phyloP scores from a whole-genome alignment of 2,113 vertebrate genomes.

The Lasiurus borealis region DNA sequence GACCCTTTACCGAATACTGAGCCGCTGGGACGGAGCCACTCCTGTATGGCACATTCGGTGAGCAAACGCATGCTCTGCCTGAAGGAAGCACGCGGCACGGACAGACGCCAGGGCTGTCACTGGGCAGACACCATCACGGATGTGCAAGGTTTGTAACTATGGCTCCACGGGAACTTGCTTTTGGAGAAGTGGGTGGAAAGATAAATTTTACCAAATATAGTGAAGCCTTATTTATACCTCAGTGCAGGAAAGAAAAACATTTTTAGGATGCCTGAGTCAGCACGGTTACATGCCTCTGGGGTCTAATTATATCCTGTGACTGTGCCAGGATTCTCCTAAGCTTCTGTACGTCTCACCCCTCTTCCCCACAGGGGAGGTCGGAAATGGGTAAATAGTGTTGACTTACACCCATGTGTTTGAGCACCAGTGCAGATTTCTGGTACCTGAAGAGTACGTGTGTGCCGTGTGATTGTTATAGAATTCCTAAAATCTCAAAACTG shows the following conservation, averaged over 20 bases:
- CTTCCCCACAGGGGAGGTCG: neutral
- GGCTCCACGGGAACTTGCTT: neutral
- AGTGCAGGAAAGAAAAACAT: neutral
- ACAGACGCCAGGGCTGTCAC: neutral
- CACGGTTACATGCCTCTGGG: neutral
- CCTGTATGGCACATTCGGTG: rapidly evolving
- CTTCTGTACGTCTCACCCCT: neutral
- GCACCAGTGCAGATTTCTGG: neutral
- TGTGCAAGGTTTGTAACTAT: neutral
- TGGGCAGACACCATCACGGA: neutral
- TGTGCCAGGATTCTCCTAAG: neutral
- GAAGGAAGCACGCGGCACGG: neutral
- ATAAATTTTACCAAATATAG: neutral
- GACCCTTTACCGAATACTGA: neutral
- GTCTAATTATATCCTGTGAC: neutral
- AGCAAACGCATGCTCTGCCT: neutral
- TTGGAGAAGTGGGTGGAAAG: neutral
- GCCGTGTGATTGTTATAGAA: neutral
- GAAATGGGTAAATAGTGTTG: neutral
- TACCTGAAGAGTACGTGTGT: neutral
- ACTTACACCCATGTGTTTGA: neutral
- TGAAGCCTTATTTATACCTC: neutral
- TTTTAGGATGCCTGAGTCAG: neutral
- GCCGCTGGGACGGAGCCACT: rapidly evolving
- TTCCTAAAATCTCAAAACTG: neutral